Percentiles rank a stretch among this genome's conserved stretches.
These are phyloP conservation scores for Porites rus DNA, from an alignment of 92 coral and sea anemone genomes.

Conservation along the genomic window DNA sequence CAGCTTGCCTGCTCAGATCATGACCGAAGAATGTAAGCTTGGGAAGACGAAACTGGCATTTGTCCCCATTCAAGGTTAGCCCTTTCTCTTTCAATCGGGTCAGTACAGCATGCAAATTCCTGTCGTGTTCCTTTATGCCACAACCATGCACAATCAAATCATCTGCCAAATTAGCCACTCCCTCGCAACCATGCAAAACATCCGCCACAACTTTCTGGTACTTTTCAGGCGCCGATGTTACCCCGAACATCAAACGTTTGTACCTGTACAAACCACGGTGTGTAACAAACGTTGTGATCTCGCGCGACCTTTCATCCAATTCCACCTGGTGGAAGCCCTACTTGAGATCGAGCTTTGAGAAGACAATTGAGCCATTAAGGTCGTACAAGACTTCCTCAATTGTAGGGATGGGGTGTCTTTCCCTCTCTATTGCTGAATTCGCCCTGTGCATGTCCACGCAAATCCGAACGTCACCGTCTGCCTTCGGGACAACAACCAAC, in stretches of 20 bases:
- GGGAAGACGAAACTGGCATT: slow-evolving; percentile 66
- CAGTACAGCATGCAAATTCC: too few species aligned
- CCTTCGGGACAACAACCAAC: slow-evolving; percentile 22
- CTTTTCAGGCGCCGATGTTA: too few species aligned
- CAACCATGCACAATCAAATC: too few species aligned
- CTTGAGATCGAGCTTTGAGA: slow-evolving; percentile 33
- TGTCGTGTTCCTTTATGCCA: too few species aligned
- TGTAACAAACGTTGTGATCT: too few species aligned
- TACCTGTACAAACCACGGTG: too few species aligned
- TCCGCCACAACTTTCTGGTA: too few species aligned
- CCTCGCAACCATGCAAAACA: too few species aligned
- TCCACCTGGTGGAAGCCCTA: slow-evolving; percentile 60
- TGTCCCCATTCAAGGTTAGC: slow-evolving; percentile 54
- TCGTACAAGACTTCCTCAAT: slow-evolving; percentile 11
- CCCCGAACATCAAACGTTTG: too few species aligned
- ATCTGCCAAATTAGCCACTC: too few species aligned
- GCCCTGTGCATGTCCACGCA: too few species aligned
- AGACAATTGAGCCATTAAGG: not conserved
- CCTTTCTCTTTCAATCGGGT: not conserved
- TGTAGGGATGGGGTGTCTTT: slow-evolving; percentile 57
- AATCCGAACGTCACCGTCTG: too few species aligned
- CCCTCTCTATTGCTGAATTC: not conserved
- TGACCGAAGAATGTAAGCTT: slow-evolving; percentile 66
- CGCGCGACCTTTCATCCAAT: not conserved
- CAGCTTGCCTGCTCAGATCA: slow-evolving; percentile 49